phyloP scores from a whole-genome alignment of 2,888 invertebrate species.

The Halocaridina rubra region DNA sequence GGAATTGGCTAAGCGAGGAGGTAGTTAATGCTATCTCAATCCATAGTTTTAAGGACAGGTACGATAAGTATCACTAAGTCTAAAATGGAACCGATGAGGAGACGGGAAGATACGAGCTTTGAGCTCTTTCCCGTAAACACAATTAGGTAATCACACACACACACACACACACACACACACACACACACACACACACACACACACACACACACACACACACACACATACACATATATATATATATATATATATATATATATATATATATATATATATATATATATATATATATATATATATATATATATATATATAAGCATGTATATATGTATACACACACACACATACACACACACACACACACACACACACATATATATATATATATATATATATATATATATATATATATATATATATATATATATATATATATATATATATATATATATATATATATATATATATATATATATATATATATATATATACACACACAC shows the following conservation, averaged over 20 bases:
- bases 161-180: too few relatives aligned
- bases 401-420: neutral
- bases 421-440: neutral
- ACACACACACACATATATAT: neutral
- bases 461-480: neutral
- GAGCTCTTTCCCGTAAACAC: too few relatives aligned
- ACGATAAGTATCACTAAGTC: too few relatives aligned
- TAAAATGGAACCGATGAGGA: too few relatives aligned
- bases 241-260: neutral
- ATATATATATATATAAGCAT: neutral
- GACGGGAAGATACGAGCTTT: too few relatives aligned
- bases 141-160: too few relatives aligned
- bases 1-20: too few relatives aligned
- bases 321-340: neutral
- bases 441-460: neutral
- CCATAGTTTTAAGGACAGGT: too few relatives aligned
- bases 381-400: neutral
- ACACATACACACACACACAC: neutral
- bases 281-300: neutral
- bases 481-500: neutral
- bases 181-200: too few relatives aligned
- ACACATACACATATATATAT: neutral
- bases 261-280: neutral
- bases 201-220: neutral
- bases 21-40: too few relatives aligned